Percentiles rank a stretch among this genome's conserved stretches.
phyloP scores from a whole-genome alignment of 35 echinoderm and acorn worm species.

The Ptychodera flava region DNA sequence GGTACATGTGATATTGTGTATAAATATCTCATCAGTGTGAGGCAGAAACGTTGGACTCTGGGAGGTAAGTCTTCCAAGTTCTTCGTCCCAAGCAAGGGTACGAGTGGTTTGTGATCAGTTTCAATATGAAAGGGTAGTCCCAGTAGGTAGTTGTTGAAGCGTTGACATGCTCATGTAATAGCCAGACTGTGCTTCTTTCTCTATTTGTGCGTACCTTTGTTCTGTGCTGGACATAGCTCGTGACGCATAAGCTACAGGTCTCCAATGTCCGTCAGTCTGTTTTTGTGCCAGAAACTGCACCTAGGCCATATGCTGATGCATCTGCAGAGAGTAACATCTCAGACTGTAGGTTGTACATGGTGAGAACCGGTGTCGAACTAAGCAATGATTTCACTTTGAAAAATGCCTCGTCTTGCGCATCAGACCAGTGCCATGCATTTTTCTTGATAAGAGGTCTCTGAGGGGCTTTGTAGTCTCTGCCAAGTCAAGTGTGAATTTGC shows the following conservation, averaged over 20 bases:
- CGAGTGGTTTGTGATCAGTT: conserved; percentile 40
- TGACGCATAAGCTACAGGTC: conserved; percentile 47
- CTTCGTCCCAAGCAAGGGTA: conserved; percentile 26
- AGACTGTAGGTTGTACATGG: conserved; percentile 29
- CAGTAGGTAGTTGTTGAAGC: conserved; percentile 35
- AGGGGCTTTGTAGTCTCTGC: conserved; percentile 29
- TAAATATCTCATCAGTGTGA: conserved; percentile 45
- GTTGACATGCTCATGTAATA: conserved; percentile 35
- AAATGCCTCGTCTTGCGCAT: conserved; percentile 33
- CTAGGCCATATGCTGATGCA: conserved; percentile 36
- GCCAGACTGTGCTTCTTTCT: conserved; percentile 67
- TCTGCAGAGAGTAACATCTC: conserved; percentile 41
- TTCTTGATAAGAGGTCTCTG: conserved; percentile 33
- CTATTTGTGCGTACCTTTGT: conserved; percentile 50
- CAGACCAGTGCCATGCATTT: conserved; percentile 45
- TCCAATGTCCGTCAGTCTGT: conserved; percentile 28
- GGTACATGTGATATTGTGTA: conserved; percentile 10
- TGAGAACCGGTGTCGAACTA: conserved; percentile 22
- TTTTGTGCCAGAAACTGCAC: conserved; percentile 33
- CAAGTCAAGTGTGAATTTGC: conserved; percentile 51
- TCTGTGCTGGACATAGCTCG: conserved; percentile 31
- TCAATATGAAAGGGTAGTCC: conserved; percentile 28
- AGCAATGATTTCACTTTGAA: conserved; percentile 36
- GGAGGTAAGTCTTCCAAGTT: conserved; percentile 44
- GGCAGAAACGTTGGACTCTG: conserved; percentile 19